phyloP scores from a whole-genome alignment of 1,140 invertebrate genomes.

The Macrobrachium nipponense region DNA sequence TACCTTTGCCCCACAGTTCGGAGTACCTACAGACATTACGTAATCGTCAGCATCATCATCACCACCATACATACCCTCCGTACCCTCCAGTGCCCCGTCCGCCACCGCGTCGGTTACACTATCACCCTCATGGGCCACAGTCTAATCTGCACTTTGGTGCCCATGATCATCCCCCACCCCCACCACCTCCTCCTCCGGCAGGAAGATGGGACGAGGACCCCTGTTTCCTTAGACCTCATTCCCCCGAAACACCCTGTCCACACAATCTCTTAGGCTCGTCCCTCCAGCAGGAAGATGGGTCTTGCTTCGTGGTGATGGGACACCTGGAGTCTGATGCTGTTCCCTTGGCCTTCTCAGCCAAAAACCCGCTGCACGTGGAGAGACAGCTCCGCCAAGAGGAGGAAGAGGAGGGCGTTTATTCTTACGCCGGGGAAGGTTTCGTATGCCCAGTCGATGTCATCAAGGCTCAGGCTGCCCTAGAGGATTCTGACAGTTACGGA shows the following conservation, averaged over 20 bases:
- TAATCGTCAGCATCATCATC: slow-evolving; percentile 31
- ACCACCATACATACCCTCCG: slow-evolving; percentile 36
- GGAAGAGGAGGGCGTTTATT: slow-evolving; percentile 53
- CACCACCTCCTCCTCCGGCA: slow-evolving; percentile 19
- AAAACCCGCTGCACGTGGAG: slow-evolving; percentile 22
- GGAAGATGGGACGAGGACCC: slow-evolving; percentile 61
- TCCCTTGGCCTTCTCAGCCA: slow-evolving; percentile 8
- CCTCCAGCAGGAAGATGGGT: slow-evolving; percentile 45
- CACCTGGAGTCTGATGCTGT: not conserved
- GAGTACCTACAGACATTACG: slow-evolving; percentile 10
- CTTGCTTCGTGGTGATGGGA: slow-evolving; percentile 58
- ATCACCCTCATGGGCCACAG: slow-evolving; percentile 46
- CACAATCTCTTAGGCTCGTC: slow-evolving; percentile 30
- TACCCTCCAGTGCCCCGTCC: slow-evolving; percentile 32
- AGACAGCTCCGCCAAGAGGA: not conserved
- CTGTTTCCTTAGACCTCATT: slow-evolving; percentile 48
- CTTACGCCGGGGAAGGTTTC: slow-evolving; percentile 57
- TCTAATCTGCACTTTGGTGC: slow-evolving; percentile 26
- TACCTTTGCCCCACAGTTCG: slow-evolving; percentile 29
- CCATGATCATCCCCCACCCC: slow-evolving; percentile 23
- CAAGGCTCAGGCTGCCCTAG: slow-evolving; percentile 40
- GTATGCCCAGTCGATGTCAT: slow-evolving; percentile 50
- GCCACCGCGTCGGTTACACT: slow-evolving; percentile 34
- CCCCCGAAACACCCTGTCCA: slow-evolving; percentile 46
- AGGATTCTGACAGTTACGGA: slow-evolving; percentile 58